phyloP scores from a whole-genome alignment of 2,113 vertebrate genomes.

The Ciconia boyciana region DNA sequence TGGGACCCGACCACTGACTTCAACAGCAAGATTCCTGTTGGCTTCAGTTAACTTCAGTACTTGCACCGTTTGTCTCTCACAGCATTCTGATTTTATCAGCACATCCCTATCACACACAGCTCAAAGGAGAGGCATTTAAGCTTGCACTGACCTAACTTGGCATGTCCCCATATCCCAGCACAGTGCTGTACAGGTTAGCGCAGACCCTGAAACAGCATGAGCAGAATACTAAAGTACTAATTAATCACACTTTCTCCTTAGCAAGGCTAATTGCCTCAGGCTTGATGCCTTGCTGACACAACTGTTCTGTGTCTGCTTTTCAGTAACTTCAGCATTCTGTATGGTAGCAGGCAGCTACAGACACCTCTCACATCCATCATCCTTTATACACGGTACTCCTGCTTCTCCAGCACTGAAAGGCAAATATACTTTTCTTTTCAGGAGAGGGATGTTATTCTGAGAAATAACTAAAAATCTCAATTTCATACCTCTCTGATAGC shows the following conservation, averaged over 20 bases:
- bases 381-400: not conserved
- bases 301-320: not conserved
- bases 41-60: not conserved
- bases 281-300: not conserved
- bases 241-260: not conserved
- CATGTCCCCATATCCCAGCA: not conserved
- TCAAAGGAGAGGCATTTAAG: not conserved
- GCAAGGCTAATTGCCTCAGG: conserved; percentile 7
- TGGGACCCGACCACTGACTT: not conserved
- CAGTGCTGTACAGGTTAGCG: not conserved
- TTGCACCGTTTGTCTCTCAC: not conserved
- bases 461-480: conserved; percentile 25
- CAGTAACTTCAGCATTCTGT: not conserved
- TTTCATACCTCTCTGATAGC: conserved; percentile 96
- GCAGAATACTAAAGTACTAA: not conserved
- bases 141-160: not conserved
- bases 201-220: not conserved
- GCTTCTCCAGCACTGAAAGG: not conserved
- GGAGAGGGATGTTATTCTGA: not conserved
- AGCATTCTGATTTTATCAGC: not conserved
- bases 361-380: not conserved
- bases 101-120: not conserved
- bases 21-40: not conserved
- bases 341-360: not conserved
- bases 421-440: not conserved